Evolutionary conservation across 1,140 invertebrate genomes (phyloP), one percentile per base, ranked within the genome.

Genomic region (Pachypeltis micranthus): DNA sequence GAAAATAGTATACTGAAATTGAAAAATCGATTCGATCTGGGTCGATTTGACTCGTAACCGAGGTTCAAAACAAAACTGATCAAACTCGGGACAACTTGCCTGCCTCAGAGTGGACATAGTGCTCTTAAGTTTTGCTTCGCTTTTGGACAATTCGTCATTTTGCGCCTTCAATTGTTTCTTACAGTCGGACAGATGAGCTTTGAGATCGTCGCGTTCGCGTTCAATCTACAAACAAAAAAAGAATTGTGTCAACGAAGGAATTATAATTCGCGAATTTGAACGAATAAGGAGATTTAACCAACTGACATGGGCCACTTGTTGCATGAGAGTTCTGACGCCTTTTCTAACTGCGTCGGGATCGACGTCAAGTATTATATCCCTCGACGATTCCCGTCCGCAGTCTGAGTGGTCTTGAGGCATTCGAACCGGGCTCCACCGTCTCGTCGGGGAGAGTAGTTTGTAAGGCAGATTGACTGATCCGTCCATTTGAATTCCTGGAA

Each of bases 281-380:
- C 10, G 10, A 12, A n/a, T 44, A 44, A 44, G 34, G 10, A 44
- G 10, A 12, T 44, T 44, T 44, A 44, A n/a, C n/a, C n/a, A n/a
- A 39, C 47, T 10, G 12, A 51, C 47, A 73, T 88, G 85, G 0
- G 88, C 90, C 28, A 94, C 85, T 78, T 92, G 90, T 70, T 92
- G 87, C 86, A 93, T 92, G 19, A 93, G 79, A 69, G 85, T 87
- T 61, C 90, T 78, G 1, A 93, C 84, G 7, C 90, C 90, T 74
- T 90, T 90, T 67, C 91, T 81, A 27, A 95, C 84, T 47, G 84
- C 73, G 74, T 95, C 91, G 0, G 91, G 91, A 73, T 95, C 91
- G 0, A 93, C 83, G 68, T 93, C 90, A 24, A 83, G 75, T 29
- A 85, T 77, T 10, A 79, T 73, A 66, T 81, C 73, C 39, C 59